phyloP scores from a whole-genome alignment of 2,113 vertebrate genomes.

The Taxidea taxus region DNA sequence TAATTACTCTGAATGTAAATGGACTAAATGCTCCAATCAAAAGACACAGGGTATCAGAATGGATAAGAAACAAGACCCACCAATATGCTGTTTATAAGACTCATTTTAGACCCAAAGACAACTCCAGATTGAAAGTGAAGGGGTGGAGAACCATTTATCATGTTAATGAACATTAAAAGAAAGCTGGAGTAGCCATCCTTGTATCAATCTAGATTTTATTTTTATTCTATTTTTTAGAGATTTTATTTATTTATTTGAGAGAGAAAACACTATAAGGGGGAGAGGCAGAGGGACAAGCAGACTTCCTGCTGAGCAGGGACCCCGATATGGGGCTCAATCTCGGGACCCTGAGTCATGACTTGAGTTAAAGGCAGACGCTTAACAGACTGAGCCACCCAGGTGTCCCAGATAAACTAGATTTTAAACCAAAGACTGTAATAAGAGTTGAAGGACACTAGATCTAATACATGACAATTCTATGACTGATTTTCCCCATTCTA shows the following conservation, averaged over 20 bases:
- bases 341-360: background rate
- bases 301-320: no score
- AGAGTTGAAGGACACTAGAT: background rate
- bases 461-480: background rate
- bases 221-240: background rate
- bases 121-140: background rate
- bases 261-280: background rate
- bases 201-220: background rate
- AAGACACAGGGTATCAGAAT: background rate
- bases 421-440: background rate
- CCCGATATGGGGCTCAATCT: background rate
- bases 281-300: background rate
- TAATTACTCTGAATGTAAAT: background rate
- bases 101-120: no score
- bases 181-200: background rate
- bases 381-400: background rate
- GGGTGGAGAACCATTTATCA: background rate
- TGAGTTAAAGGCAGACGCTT: background rate
- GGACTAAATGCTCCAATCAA: background rate
- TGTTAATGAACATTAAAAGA: background rate
- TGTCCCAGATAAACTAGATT: background rate
- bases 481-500: background rate
- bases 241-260: background rate
- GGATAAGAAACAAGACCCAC: background rate
- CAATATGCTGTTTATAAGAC: background rate